Evolutionary conservation across 2,797 vertebrate species (phyloP).

Genomic region (Cossypha dichroa): DNA sequence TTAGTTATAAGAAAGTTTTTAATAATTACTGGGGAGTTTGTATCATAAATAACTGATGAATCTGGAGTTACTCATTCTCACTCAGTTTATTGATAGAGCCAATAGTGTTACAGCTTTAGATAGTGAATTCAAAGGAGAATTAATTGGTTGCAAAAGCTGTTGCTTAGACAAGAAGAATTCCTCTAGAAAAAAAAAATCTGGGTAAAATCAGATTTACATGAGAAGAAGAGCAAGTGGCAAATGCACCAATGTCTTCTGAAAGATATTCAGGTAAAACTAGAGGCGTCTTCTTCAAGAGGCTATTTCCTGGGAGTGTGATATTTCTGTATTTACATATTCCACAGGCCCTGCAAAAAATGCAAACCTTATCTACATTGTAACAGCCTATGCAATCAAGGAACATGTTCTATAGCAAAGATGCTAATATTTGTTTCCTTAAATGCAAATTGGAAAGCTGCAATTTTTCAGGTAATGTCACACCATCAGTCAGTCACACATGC

Average conservation of each 20-base stretch:
- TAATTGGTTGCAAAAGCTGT: background rate
- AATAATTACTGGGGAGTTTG: background rate
- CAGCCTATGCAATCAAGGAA: background rate
- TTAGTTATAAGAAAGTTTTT: background rate
- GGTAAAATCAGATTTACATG: background rate
- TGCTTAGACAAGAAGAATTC: background rate
- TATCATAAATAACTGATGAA: background rate
- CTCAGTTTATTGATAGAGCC: background rate
- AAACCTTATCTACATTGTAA: background rate
- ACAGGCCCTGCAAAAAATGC: background rate
- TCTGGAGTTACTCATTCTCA: background rate
- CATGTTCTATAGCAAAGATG: background rate
- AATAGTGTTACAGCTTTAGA: fast-evolving
- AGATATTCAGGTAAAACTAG: background rate
- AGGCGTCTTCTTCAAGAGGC: background rate
- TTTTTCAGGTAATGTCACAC: background rate
- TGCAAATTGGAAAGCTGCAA: background rate
- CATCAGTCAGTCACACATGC: background rate
- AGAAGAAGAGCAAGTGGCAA: background rate
- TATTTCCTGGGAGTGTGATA: background rate
- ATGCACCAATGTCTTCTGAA: background rate
- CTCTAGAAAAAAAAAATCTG: background rate
- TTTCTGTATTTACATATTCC: background rate
- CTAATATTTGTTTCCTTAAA: background rate
- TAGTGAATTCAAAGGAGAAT: background rate